A percentile compares a stretch with the other conserved stretches of the same genome.
Evolutionary conservation across 2,797 vertebrate species (phyloP).

Genomic region (Falco naumanni): DNA sequence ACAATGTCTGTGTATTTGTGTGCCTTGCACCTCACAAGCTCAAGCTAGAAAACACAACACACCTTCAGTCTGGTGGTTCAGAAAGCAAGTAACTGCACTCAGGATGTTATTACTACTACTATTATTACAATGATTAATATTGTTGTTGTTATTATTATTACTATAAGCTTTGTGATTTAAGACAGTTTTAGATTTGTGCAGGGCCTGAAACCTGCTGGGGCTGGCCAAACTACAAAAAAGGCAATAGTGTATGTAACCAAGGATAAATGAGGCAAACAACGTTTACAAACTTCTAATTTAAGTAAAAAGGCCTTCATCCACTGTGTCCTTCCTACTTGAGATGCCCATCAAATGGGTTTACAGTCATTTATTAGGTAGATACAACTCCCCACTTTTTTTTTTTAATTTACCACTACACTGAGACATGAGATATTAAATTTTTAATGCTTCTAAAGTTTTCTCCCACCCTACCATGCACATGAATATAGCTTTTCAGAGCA

Average conservation of each 20-base stretch:
- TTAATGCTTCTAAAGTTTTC: background rate
- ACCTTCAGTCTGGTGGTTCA: background rate
- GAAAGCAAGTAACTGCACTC: background rate
- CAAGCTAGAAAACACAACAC: background rate
- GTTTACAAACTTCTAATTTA: background rate
- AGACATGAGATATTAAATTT: background rate
- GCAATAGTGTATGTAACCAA: background rate
- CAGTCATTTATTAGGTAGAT: background rate
- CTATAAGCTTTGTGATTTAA: background rate
- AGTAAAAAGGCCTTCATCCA: background rate
- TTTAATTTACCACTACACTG: background rate
- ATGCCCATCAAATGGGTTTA: background rate
- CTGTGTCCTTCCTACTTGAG: background rate
- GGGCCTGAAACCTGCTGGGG: background rate
- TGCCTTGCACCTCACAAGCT: background rate
- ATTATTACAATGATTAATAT: too few species aligned
- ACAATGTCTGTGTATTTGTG: fast-evolving
- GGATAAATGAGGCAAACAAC: background rate
- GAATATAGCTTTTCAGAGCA: background rate
- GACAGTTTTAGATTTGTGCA: background rate
- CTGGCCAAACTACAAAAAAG: background rate
- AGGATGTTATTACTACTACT: background rate
- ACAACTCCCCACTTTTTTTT: background rate
- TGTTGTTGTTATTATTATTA: background rate
- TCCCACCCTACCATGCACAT: background rate